Evolutionary conservation across 2,113 vertebrate species (phyloP).

Genomic region (Numenius arquata): DNA sequence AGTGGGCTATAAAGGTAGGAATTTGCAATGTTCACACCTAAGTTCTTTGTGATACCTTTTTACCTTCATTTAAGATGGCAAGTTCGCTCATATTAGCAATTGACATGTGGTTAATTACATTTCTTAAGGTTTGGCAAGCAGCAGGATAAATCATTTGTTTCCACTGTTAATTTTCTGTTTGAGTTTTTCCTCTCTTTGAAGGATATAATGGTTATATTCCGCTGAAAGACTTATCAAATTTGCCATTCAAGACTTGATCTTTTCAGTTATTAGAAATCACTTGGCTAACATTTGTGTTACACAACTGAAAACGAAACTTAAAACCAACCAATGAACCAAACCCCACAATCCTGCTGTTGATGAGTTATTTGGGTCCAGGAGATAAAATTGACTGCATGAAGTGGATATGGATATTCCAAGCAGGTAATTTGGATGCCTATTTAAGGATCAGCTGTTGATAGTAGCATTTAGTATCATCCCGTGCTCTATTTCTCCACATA

Average conservation of each 20-base stretch:
- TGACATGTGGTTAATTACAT: background rate
- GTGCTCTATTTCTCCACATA: background rate
- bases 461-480: background rate
- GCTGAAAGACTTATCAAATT: background rate
- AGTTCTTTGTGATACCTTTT: background rate
- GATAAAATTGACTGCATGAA: background rate
- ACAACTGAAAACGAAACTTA: background rate
- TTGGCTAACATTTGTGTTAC: background rate
- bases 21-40: background rate
- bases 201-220: background rate
- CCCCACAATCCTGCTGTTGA: background rate
- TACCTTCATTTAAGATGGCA: background rate
- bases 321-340: background rate
- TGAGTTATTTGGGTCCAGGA: background rate
- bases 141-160: background rate
- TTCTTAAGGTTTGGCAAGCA: background rate
- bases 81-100: background rate
- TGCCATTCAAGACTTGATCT: background rate
- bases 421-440: background rate
- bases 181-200: background rate
- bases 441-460: background rate
- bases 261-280: background rate
- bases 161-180: background rate
- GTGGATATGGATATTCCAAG: background rate
- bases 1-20: background rate